Evolutionary conservation across 2,113 vertebrate genomes (phyloP), one percentile per base, ranked within the genome.

Genomic region (Calyptomena viridis): DNA sequence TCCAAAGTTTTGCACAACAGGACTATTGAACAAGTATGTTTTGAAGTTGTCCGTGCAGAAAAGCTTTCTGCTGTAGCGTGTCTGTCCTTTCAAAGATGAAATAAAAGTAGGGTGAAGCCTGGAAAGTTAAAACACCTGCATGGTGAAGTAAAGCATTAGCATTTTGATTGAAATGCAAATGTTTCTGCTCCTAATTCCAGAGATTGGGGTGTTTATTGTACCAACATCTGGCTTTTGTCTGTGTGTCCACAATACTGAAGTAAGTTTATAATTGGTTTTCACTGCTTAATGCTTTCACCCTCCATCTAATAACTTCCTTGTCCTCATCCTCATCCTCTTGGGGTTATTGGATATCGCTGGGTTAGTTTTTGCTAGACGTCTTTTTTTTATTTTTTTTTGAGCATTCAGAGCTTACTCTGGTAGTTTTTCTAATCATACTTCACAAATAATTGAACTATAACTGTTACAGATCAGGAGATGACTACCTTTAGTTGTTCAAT

Each of bases 171-270:
- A 87, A 93, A 87, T 55, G 28, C 4, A 5, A 59, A 14, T 12
- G 27, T 80, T 94, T 87, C 78, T 92, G 58, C 67, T 79, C 53
- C 42, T 82, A 87, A 75, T 79, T 79, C 84, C 59, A 58, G 58
- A 64, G 66, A 60, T 62, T 76, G 33, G 55, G 42, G 40, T 91
- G 84, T 91, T 95, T 91, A 79, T 62, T 88, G 37, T 85, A 84
- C n/a, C 30, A 91, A 56, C 58, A 73, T 93, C 89, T 96, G 96
- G 62, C 31, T 94, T 95, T 85, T 89, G 40, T 96, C 94, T 76
- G 17, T 59, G 58, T 67, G 66, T 92, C 75, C 69, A 22, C 74
- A 68, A 2, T 49, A 53, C 56, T 69, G 74, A 87, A 73, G 27
- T 37, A 84, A 78, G 81, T 87, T 92, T 71, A 83, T 73, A 8